Base-by-base conservation (phyloP, 2,113 vertebrate genomes). In the Lichenostomus cassidix region DNA sequence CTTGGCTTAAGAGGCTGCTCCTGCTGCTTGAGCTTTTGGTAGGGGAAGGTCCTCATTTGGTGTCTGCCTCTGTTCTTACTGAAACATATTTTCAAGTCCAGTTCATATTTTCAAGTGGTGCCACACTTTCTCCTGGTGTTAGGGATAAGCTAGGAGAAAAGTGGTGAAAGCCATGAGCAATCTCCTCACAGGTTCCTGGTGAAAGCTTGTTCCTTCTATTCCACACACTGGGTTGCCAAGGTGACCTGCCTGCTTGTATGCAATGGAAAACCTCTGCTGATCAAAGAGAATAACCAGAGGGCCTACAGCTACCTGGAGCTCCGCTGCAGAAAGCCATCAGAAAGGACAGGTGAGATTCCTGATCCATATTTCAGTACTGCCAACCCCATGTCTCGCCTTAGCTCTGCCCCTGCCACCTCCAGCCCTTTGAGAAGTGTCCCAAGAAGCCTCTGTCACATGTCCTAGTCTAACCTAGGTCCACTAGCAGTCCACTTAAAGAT, bases 261-360 rank as follows among this genome's bases (percentile, higher is more conserved):
- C 70, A 96, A 96, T 5, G 94, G 96, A 39, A 97, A 88, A 86
- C 91, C 96, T n/a, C 64, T 98, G 79, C 87, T 98, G 63, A 80
- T 98, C 55, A 98, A 96, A 94, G 93, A 97, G 80, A 94, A 93
- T 16, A 90, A 90, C 59, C 81, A 95, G n/a, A 81, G 86, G 35
- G 97, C 83, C 13, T 97, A 98, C 73, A 98, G 96, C 64, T 98
- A 94, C 52, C 95, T 98, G 87, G 97, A 98, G 75, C 96, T 98
- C 21, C 92, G 96, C 11, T 88, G 94, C 87, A 98, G 97, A 58
- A 97, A 91, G 82, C 97, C 97, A 2, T 27, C 47, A 21, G 71
- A 83, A 64, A 89, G 73, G 18, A 55, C 14, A n/a, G 90, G 96
- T 97, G 65, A 82, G 27, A 91, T 59, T n/a, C 15, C 56, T 39